Base-by-base conservation (phyloP, 2,797 vertebrate species). In the Crenichthys baileyi region DNA sequence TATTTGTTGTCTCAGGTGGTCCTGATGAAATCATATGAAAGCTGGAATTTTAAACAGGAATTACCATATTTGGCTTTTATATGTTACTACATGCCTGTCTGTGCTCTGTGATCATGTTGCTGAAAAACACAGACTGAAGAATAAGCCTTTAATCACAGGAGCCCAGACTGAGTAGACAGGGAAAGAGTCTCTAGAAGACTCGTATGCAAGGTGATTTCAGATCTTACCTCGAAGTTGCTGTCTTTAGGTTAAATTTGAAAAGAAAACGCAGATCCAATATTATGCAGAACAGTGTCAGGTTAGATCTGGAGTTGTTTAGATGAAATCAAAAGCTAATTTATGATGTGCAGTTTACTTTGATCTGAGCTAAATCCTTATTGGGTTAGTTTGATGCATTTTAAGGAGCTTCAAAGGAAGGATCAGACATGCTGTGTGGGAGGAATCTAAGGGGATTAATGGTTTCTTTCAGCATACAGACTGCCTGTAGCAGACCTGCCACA, bases 401-500 rank as follows among this genome's bases (percentile, higher is more conserved):
- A 29, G 9, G 46, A 58, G 80, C 79, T 85, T 90, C 80, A 86
- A 76, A 86, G 82, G 46, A 60, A 71, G 71, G 77, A 36, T 83
- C 77, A 80, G 80, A 76, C 81, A 51, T 5, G 12, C 74, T 44
- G 86, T 70, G 85, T 68, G 60, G 85, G 86, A 89, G 80, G 74
- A 89, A 80, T 76, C 83, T 36, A 8, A 80, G 75, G 13, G 72
- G 85, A 87, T 80, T 46, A 39, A 61, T 83, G 88, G 80, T 77
- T 80, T 74, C 87, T 78, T 88, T 81, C 85, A 83, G 82, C 82
- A 81, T 72, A 83, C 87, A 83, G 82, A 77, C 84, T 79, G 88
- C 77, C 81, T 86, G 82, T 87, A 56, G 84, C 86, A 85, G 81
- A 84, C 53, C 77, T 91, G 93, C 93, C 92, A 95, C 91, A 92